Percentiles rank a stretch among this genome's conserved stretches.
Evolutionary conservation across 2,888 invertebrate genomes (phyloP).

Genomic region (Agrochola lychnidis): DNA sequence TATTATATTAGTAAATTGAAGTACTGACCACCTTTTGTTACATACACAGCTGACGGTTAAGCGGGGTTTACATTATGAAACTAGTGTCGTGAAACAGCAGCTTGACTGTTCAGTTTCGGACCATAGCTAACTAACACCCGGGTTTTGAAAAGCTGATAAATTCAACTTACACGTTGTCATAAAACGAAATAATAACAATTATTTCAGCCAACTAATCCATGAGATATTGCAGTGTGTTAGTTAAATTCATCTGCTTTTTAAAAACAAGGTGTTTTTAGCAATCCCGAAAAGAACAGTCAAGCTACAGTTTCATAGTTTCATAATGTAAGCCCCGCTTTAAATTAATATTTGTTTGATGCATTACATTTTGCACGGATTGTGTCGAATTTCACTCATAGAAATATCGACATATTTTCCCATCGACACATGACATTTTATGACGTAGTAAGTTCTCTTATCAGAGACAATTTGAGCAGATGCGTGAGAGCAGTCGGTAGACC

Average conservation of each 20-base stretch:
- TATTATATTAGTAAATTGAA: neutral
- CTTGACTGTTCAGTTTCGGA: too few relatives aligned
- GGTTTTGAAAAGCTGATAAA: neutral
- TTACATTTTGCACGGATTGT: neutral
- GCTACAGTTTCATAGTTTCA: neutral
- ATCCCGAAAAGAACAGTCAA: neutral
- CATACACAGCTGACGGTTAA: neutral
- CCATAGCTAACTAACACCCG: neutral
- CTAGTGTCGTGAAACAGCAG: too few relatives aligned
- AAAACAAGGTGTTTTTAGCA: too few relatives aligned
- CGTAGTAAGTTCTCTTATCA: neutral
- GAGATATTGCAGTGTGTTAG: neutral
- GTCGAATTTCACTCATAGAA: too few relatives aligned
- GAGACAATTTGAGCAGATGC: neutral
- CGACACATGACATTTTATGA: too few relatives aligned
- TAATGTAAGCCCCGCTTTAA: neutral
- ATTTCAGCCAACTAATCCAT: neutral
- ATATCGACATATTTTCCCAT: neutral
- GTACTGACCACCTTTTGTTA: neutral
- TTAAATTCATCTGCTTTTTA: too few relatives aligned
- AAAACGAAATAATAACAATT: neutral
- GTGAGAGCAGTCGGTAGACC: neutral
- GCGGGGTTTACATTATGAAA: too few relatives aligned
- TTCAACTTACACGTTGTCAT: neutral
- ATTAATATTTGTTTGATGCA: neutral